These are phyloP conservation scores for Mus pahari DNA, from an alignment of 2,113 vertebrate species.

Conservation along the genomic window DNA sequence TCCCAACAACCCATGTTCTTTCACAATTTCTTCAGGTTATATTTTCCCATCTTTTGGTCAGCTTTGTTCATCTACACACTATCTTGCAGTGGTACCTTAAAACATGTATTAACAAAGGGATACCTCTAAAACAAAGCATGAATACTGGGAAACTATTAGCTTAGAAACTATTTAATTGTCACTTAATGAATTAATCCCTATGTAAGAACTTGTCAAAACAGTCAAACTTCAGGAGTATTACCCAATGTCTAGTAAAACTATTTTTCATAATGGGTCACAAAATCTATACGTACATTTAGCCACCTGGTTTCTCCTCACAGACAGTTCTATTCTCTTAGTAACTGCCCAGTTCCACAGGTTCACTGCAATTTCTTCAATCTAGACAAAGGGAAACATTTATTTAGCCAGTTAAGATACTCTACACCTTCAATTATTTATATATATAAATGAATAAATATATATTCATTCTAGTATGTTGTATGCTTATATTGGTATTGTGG, in stretches of 20 bases:
- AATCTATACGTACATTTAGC: constrained; percentile 89
- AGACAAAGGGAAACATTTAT: constrained; percentile 58
- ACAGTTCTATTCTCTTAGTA: constrained; percentile 84
- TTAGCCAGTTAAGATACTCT: constrained; percentile 47
- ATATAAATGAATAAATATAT: neutral
- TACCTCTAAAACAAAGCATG: constrained; percentile 55
- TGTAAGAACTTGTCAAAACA: constrained; percentile 53
- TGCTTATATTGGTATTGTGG: neutral
- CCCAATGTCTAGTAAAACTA: constrained; percentile 12
- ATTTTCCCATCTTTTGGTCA: constrained; percentile 39
- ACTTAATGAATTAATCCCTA: constrained; percentile 52
- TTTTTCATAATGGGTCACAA: neutral
- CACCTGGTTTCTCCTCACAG: constrained; percentile 88
- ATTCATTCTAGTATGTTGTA: constrained; percentile 24
- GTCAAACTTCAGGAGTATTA: constrained; percentile 44
- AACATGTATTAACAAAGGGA: constrained; percentile 29
- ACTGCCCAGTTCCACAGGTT: constrained; percentile 96
- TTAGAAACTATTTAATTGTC: constrained; percentile 25
- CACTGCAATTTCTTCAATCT: constrained; percentile 92
- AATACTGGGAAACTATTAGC: constrained; percentile 22
- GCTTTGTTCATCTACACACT: neutral
- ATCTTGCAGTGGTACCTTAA: constrained; percentile 19
- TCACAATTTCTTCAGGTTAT: constrained; percentile 47
- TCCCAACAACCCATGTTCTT: constrained; percentile 35
- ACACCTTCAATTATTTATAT: too few species aligned